Base-by-base conservation (phyloP, 2,888 invertebrate species). In the Drosophila lacicola region DNA sequence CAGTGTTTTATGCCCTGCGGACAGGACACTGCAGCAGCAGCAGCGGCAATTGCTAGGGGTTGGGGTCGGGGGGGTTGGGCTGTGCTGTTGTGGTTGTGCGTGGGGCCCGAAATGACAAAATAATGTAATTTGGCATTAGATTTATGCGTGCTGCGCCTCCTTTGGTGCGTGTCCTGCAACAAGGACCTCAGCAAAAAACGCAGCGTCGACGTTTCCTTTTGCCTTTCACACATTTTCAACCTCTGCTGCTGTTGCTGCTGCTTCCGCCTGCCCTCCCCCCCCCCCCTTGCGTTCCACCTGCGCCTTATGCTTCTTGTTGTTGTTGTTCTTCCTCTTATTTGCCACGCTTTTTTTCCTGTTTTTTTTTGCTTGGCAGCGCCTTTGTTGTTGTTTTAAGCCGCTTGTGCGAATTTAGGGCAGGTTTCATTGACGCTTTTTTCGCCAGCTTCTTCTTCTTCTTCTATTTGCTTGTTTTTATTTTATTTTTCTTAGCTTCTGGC, bases 371-470 rank as follows among this genome's bases (percentile, higher is more conserved):
- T 70, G n/a, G 56, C 70, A 47, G 37, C 34, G 13, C 29, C 45
- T 51, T 65, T 61, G 42, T 65, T 70, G 72, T 70, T 73, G 61
- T 58, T 74, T 80, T 83, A 81, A 86, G 84, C 84, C 76, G 87
- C 84, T 86, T 84, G 80, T 74, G 66, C 87, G 84, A 87, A 84
- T 84, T 84, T 84, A 87, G 84, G 87, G 81, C 87, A 84, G 87
- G 79, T 78, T 84, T 84, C 78, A 66, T 77, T 86, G 68, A 71
- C 70, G 78, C 63, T 73, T 79, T 64, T 60, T 47, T 42, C 41
- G 44, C 44, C 34, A 33, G 42, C 55, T 11, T 36, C 21, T 36
- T 33, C 53, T 17, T 9, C 19, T 45, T 25, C 34, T 36, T 34
- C 17, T 14, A 29, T 29, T 29, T 37, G 9, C 9, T 50, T 19